These are phyloP conservation scores for Ctenopoma kingsleyae DNA, from an alignment of 2,797 vertebrate genomes.

Conservation along the genomic window DNA sequence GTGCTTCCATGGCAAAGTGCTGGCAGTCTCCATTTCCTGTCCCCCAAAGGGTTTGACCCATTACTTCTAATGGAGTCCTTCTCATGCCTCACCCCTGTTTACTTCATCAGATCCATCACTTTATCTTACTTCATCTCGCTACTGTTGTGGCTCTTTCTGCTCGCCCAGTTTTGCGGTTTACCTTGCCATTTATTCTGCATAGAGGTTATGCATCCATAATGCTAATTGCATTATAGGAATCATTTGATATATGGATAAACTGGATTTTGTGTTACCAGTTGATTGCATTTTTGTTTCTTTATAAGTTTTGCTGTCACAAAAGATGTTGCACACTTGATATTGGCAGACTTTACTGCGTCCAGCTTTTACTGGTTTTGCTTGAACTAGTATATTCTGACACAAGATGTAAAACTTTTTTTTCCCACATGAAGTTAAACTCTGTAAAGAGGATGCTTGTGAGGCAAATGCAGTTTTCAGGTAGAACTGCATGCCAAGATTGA, in stretches of 20 bases:
- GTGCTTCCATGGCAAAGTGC: constrained; percentile 95
- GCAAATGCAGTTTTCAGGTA: constrained; percentile 23
- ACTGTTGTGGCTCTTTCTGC: constrained; percentile 77
- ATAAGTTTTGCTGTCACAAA: neutral
- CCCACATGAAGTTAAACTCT: neutral
- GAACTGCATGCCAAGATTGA: constrained; percentile 27
- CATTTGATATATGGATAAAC: neutral
- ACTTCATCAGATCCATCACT: constrained; percentile 45
- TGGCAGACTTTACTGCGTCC: neutral
- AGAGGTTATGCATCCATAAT: neutral
- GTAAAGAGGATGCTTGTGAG: neutral
- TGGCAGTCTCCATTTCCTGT: constrained; percentile 93
- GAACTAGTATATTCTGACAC: constrained; percentile 16
- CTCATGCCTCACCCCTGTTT: constrained; percentile 27
- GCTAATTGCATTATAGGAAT: constrained; percentile 10
- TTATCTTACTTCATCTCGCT: constrained; percentile 86
- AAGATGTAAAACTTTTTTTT: constrained; percentile 12
- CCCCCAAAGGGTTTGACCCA: constrained; percentile 82
- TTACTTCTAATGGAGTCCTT: constrained; percentile 87
- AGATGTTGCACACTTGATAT: neutral
- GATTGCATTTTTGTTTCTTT: neutral
- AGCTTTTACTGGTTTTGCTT: constrained; percentile 22
- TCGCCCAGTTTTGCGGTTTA: constrained; percentile 29
- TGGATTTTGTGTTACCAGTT: neutral
- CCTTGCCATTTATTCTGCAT: constrained; percentile 59